These are phyloP conservation scores for Gymnoscopelus braueri DNA, from an alignment of 2,797 vertebrate species.

Conservation along the genomic window DNA sequence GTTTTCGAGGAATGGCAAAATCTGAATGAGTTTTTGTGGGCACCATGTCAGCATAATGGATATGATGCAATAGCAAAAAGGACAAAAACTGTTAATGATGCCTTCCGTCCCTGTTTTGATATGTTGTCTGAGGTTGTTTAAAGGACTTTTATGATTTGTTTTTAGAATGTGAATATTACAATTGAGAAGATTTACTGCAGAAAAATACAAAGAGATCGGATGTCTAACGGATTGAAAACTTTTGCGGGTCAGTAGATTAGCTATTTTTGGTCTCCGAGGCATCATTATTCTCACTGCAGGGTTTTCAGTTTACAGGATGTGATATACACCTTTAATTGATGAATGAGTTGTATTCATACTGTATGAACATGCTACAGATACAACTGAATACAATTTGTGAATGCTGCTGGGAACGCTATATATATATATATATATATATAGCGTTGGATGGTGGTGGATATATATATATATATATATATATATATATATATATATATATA, in stretches of 20 bases:
- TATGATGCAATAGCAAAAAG: conserved; percentile 16
- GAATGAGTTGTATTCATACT: neutral
- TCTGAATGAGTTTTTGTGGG: conserved; percentile 9
- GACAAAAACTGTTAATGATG: conserved; percentile 9
- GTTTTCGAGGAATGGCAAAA: conserved; percentile 29
- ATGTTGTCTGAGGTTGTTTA: conserved; percentile 29
- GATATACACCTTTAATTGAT: conserved; percentile 3
- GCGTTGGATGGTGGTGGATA: no score
- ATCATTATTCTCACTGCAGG: conserved; percentile 32
- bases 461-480: no score
- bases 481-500: no score
- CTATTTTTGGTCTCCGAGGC: conserved; percentile 25
- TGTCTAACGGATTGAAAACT: conserved; percentile 36
- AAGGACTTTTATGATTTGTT: conserved; percentile 18
- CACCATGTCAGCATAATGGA: conserved; percentile 13
- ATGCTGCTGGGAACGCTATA: no score
- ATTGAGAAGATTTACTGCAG: conserved; percentile 5
- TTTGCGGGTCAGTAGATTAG: conserved; percentile 21
- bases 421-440: no score
- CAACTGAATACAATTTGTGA: neutral
- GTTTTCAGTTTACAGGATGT: conserved; percentile 37
- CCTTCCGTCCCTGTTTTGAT: conserved; percentile 30
- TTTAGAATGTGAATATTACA: conserved; percentile 23
- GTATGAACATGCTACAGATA: neutral
- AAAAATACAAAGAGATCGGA: conserved; percentile 18